Base-by-base conservation (phyloP, 2,888 invertebrate genomes). In the Phengaris arion region DNA sequence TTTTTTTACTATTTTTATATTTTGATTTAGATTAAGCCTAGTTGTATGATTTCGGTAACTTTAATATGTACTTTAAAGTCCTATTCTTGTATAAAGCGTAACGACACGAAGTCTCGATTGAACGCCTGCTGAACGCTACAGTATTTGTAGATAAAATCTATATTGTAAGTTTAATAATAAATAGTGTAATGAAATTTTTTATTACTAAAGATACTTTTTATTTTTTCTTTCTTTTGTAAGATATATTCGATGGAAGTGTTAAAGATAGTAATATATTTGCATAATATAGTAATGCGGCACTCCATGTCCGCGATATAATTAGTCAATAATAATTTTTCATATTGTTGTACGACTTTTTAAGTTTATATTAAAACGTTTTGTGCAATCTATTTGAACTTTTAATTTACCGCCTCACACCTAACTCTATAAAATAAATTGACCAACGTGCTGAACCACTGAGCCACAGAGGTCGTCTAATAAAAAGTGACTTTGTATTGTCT, bases 291-390 rank as follows among this genome's bases (percentile, higher is more conserved):
- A 94, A 95, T 94, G 94, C 94, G 95, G 95, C 94, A 92, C 94
- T 95, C 95, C 95, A 94, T 35, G 94, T 94, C 95, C 95, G 95
- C 95, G 89, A 94, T 94, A 94, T 93, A 94, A 96, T 93, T 96
- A 96, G 96, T 95, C 95, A 96, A 96, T 96, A 91, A 91, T 91
- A 96, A 96, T 96, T 96, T 96, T 96, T 96, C 96, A 96, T 96
- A 96, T 96, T 96, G 96, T 96, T 96, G 96, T 96, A 96, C 96
- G 95, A 94, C 95, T 96, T 96, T 96, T 96, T 96, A 96, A 96
- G 96, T 96, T 96, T 96, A 96, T 96, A 96, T 96, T 96, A 96
- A 96, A 96, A 96, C 95, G 95, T 96, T 95, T 96, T 96, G 96
- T 96, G 96, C 95, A 96, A 96, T 96, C 94, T 93, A 92, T 85